Conservation (phyloP, 1,140 invertebrate genomes). For the honey bee (Apis mellifera) region DNA sequence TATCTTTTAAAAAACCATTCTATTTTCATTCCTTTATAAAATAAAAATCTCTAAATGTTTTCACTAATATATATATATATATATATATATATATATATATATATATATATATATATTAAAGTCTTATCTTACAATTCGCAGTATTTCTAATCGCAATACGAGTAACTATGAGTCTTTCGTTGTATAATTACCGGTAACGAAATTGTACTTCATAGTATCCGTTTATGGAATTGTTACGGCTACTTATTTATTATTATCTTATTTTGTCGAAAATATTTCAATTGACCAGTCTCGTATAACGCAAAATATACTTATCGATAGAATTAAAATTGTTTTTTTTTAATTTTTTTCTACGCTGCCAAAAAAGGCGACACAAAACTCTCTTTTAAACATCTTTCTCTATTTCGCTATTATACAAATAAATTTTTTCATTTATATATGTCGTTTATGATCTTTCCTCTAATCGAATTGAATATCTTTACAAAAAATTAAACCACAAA, state of each 20-base stretch:
- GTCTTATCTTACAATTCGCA: slow-evolving; percentile 8
- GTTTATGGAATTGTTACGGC: neutral
- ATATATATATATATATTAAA: neutral
- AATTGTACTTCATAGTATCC: slow-evolving; percentile 19
- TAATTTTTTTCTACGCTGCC: neutral
- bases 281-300: neutral
- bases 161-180: neutral
- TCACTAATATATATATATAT: neutral
- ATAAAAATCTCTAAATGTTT: neutral
- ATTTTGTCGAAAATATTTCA: neutral
- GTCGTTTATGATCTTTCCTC: neutral
- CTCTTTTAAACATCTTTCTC: neutral
- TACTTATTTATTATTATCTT: no score
- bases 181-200: neutral
- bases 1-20: neutral
- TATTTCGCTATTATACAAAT: neutral
- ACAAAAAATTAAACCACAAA: no score
- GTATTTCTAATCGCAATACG: neutral
- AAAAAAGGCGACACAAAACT: neutral
- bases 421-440: neutral
- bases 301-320: neutral
- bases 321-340: neutral
- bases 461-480: neutral
- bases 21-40: neutral
- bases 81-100: neutral